phyloP scores from a whole-genome alignment of 2,113 vertebrate genomes.

The Thymallus thymallus region DNA sequence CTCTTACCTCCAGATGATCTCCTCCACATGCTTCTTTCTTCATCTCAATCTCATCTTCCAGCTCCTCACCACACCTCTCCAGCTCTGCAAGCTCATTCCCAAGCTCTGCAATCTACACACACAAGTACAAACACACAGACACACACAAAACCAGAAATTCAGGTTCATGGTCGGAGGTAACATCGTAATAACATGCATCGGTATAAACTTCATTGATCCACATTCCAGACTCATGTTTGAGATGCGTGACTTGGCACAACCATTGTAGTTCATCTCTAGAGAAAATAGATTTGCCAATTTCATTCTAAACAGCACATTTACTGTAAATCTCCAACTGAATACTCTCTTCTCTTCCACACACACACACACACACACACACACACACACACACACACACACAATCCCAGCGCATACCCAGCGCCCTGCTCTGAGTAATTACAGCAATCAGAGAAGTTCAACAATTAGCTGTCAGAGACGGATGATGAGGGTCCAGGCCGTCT shows the following conservation, averaged over 20 bases:
- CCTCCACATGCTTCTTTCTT: constrained; percentile 51
- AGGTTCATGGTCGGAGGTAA: background rate
- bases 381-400: no score
- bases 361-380: no score
- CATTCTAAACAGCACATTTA: no score
- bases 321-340: no score
- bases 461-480: constrained; percentile 70
- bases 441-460: constrained; percentile 75
- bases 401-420: no score
- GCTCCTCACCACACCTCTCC: constrained; percentile 51
- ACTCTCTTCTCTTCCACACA: no score
- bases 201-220: no score
- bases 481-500: constrained; percentile 44
- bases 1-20: constrained; percentile 71
- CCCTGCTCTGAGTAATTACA: constrained; percentile 49
- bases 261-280: no score
- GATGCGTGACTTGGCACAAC: no score
- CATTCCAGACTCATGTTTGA: no score
- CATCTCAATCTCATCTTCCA: constrained; percentile 64
- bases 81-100: constrained; percentile 64
- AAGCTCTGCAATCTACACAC: constrained; percentile 58
- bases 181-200: background rate
- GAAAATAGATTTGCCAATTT: no score
- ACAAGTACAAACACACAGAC: background rate
- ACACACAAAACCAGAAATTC: background rate